Base-by-base conservation (phyloP, 2,113 vertebrate species). In the Mustela nigripes region DNA sequence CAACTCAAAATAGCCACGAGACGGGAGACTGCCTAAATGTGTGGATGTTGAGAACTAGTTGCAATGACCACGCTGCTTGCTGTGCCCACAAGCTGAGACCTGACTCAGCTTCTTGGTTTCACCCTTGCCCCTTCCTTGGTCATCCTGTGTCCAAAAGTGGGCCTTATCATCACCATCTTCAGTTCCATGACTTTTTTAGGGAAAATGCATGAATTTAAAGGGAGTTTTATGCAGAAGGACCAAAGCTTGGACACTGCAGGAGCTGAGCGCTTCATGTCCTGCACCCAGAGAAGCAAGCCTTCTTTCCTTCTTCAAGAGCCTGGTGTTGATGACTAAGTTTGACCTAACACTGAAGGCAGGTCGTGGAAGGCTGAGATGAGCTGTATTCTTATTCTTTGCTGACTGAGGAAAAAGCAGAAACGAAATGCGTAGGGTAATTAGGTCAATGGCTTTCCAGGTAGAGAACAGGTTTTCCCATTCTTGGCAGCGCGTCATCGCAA, bases 331-430 rank as follows among this genome's bases (percentile, higher is more conserved):
- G 45, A 63, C 16, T 31, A n/a, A 53, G 33, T 91, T 50, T 39
- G 60, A 28, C 9, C 79, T 36, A 85, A 42, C 60, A 9, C 48
- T 8, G 4, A 73, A 39, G 87, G 73, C 53, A 45, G 78, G 73
- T 48, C 3, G 45, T n/a, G 90, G 60, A 81, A 42, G 50, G 58
- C 21, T 45, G 48, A n/a, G 78, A 45, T 28, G 65, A 82, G 28
- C 53, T 92, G 9, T 12, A n/a, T 83, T 92, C 22, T 84, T 56
- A 12, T 58, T 93, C 65, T 94, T 90, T 97, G 97, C 87, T 97
- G 97, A 98, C 60, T 53, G 63, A 22, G 60, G 15, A 73, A 39
- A 91, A 92, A 89, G 48, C 56, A 33, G 82, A 82, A 84, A 71
- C 31, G 69, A 26, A 9, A 6, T 6, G 76, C 39, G 83, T 56